These are phyloP conservation scores for Syngnathus scovelli DNA, from an alignment of 2,113 vertebrate species.

Conservation along the genomic window DNA sequence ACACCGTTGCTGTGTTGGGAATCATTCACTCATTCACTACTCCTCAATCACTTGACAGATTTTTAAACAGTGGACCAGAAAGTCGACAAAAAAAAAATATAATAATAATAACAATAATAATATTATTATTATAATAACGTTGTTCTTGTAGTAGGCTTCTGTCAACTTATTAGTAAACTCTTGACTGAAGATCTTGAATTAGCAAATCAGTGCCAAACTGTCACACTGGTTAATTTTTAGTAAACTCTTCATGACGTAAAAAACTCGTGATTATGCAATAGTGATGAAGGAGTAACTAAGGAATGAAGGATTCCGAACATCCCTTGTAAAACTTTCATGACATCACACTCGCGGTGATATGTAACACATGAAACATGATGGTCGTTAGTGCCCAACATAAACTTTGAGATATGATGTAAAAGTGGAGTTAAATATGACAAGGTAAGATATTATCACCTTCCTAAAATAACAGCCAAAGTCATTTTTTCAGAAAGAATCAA, in stretches of 20 bases:
- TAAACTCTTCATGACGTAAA: background rate
- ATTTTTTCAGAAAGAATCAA: too few relatives aligned
- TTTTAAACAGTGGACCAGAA: background rate
- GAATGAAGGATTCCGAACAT: constrained; percentile 27
- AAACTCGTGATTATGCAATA: background rate
- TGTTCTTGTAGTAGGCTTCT: background rate
- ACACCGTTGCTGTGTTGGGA: background rate
- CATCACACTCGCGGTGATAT: constrained; percentile 22
- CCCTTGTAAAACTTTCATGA: constrained; percentile 22
- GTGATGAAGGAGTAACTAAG: background rate
- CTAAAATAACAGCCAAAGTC: constrained; percentile 3
- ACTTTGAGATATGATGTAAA: constrained; percentile 35
- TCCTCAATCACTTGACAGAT: background rate
- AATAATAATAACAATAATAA: too few relatives aligned
- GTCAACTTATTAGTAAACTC: too few relatives aligned
- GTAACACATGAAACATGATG: background rate
- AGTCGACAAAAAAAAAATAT: background rate
- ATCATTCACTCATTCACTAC: background rate
- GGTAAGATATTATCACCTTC: constrained; percentile 34
- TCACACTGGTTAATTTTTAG: background rate
- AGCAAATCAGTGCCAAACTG: background rate
- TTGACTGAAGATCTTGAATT: background rate
- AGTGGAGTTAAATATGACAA: constrained; percentile 21
- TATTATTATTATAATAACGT: too few relatives aligned
- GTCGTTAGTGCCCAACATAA: constrained; percentile 8